A percentile compares a stretch with the other conserved stretches of the same genome.
Conservation (phyloP, 2,113 vertebrate genomes). For the Poicephalus meyeri region DNA sequence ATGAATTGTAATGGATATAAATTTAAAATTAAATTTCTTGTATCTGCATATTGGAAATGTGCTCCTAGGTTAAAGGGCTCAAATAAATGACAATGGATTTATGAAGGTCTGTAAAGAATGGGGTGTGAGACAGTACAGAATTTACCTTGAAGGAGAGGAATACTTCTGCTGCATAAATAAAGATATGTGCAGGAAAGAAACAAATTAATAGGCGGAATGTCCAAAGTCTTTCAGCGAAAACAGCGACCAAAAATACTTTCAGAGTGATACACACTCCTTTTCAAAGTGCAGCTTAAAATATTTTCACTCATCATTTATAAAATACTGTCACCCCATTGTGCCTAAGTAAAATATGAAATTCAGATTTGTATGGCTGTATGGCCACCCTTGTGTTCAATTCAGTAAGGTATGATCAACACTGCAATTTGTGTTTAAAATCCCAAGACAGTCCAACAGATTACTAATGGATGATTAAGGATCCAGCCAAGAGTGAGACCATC, state of each 20-base stretch:
- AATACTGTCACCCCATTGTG: not conserved
- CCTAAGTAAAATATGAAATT: not conserved
- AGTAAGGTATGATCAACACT: not conserved
- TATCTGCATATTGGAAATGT: not conserved
- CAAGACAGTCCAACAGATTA: not conserved
- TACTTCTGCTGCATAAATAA: constrained; percentile 65
- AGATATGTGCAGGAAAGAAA: constrained; percentile 57
- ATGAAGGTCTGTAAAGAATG: constrained; percentile 39
- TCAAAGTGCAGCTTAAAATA: not conserved
- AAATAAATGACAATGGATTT: constrained; percentile 31
- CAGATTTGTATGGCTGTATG: not conserved
- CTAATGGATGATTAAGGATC: not conserved
- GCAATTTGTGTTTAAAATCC: not conserved
- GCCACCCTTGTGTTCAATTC: not conserved
- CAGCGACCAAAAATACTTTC: not conserved
- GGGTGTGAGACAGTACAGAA: not conserved
- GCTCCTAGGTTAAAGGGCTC: not conserved
- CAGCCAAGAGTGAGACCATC: not conserved
- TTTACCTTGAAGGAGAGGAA: constrained; percentile 64
- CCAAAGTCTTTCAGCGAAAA: not conserved
- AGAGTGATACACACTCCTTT: not conserved
- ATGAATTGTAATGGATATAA: not conserved
- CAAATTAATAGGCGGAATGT: constrained; percentile 38
- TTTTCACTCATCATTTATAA: not conserved
- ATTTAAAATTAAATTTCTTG: not conserved